Evolutionary conservation across 2,113 vertebrate genomes (phyloP).

Genomic region (Perognathus longimembris): DNA sequence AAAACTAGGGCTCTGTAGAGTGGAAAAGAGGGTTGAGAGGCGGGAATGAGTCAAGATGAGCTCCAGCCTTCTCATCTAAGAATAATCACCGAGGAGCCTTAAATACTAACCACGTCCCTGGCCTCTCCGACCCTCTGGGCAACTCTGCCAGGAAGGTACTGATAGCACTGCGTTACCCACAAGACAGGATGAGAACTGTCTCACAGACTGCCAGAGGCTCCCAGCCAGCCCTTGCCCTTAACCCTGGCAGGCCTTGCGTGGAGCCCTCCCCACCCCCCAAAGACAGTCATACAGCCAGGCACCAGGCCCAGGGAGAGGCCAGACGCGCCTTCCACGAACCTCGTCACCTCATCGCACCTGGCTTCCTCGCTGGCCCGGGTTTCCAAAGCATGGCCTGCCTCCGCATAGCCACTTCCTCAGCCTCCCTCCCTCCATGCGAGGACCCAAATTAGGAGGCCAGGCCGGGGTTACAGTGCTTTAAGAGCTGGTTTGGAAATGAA

Average conservation of each 20-base stretch:
- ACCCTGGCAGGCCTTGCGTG: background rate
- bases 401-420: background rate
- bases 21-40: background rate
- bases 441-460: conserved; percentile 20
- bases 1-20: background rate
- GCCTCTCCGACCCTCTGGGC: background rate
- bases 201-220: background rate
- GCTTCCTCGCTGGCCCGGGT: rapidly evolving
- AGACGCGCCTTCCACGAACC: background rate
- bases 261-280: background rate
- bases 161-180: rapidly evolving
- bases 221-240: background rate
- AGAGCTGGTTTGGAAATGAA: background rate
- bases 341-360: background rate
- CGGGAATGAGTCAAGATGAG: background rate
- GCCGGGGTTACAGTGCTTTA: background rate
- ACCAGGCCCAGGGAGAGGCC: too few relatives aligned
- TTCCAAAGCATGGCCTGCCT: background rate
- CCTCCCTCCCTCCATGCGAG: background rate
- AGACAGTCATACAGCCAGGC: background rate
- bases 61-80: background rate
- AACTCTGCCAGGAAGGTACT: background rate
- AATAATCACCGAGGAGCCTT: background rate
- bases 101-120: background rate
- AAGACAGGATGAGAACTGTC: background rate